Evolutionary conservation across 2,888 invertebrate species (phyloP).

Genomic region (Deilephila elpenor): DNA sequence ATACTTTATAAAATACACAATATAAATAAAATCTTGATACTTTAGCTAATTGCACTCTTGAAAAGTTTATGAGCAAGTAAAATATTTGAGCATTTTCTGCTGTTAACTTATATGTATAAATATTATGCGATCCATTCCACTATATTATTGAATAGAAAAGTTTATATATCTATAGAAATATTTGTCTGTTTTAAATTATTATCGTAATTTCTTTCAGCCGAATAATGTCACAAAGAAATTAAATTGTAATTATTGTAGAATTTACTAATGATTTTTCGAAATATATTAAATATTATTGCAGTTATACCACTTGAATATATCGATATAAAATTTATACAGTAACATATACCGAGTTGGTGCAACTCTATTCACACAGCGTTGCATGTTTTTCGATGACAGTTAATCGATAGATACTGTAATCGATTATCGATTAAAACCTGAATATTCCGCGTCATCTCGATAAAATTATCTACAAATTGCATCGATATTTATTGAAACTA

Average conservation of each 20-base stretch:
- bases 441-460: slow-evolving; percentile 6
- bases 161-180: slow-evolving; percentile 4
- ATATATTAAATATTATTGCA: background rate
- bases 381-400: slow-evolving; percentile 4
- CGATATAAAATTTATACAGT: background rate
- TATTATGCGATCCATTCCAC: slow-evolving; percentile 17
- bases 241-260: background rate
- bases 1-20: background rate
- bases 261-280: background rate
- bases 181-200: background rate
- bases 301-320: background rate
- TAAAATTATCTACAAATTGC: slow-evolving; percentile 33
- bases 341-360: background rate
- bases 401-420: slow-evolving; percentile 10
- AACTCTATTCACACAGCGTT: background rate
- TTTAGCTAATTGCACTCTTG: slow-evolving; percentile 11
- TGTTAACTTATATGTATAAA: slow-evolving; percentile 12
- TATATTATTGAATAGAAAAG: background rate
- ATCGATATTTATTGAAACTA: slow-evolving; percentile 29
- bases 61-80: slow-evolving; percentile 18
- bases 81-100: slow-evolving; percentile 26
- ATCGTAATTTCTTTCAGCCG: slow-evolving; percentile 4
- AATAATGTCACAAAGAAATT: background rate
- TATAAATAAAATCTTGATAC: slow-evolving; percentile 1
- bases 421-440: slow-evolving; percentile 10